Evolutionary conservation across 2,888 invertebrate genomes (phyloP).

Genomic region (Dryocosmus kuriphilus): DNA sequence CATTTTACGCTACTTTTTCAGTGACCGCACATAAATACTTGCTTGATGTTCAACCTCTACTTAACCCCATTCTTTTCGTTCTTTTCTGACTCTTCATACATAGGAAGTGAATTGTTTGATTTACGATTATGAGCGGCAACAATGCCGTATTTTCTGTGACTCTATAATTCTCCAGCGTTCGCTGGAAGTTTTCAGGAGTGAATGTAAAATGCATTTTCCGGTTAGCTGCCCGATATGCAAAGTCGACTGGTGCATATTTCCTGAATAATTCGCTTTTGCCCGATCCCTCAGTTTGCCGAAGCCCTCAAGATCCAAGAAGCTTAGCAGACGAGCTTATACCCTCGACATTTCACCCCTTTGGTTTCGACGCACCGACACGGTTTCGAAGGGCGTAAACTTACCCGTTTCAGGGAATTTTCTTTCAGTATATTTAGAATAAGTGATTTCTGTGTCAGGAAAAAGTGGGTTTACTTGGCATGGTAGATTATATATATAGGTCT

Average conservation of each 20-base stretch:
- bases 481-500: background rate
- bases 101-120: constrained; percentile 13
- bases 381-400: constrained; percentile 36
- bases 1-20: no score
- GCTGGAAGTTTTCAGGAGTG: constrained; percentile 31
- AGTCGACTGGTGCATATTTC: constrained; percentile 58
- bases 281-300: constrained; percentile 44
- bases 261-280: constrained; percentile 55
- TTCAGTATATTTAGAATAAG: background rate
- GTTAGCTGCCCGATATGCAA: constrained; percentile 58
- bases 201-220: constrained; percentile 56
- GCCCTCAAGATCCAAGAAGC: constrained; percentile 57
- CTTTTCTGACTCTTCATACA: no score
- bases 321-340: constrained; percentile 57
- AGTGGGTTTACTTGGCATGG: constrained; percentile 31
- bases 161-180: constrained; percentile 48
- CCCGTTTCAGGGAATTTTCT: constrained; percentile 37
- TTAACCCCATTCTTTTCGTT: background rate
- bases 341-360: constrained; percentile 49
- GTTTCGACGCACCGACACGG: constrained; percentile 16
- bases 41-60: background rate
- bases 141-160: background rate
- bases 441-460: background rate
- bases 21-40: background rate
- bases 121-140: background rate